These are phyloP conservation scores for Chromoteleia sp. DNA, from an alignment of 2,888 invertebrate species.

Conservation along the genomic window DNA sequence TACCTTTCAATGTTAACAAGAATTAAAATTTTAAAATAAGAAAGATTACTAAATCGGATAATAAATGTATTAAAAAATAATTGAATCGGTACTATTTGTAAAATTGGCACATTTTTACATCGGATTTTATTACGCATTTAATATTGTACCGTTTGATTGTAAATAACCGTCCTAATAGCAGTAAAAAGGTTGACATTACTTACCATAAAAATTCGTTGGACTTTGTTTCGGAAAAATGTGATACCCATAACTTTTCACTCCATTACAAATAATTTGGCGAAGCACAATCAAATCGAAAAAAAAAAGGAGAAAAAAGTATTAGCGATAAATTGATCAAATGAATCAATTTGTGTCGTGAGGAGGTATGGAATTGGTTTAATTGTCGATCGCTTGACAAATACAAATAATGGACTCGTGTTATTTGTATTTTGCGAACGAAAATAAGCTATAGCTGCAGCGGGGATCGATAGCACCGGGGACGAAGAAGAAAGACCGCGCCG, in stretches of 20 bases:
- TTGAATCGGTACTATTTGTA: too few relatives aligned
- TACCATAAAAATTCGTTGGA: not conserved
- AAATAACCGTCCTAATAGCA: too few relatives aligned
- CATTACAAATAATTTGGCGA: slow-evolving; percentile 24
- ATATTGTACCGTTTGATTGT: too few relatives aligned
- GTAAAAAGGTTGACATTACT: too few relatives aligned
- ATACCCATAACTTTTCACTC: slow-evolving; percentile 19
- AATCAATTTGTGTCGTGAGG: slow-evolving; percentile 45
- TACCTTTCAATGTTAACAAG: not conserved
- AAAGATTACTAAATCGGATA: too few relatives aligned
- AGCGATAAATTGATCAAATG: slow-evolving; percentile 44
- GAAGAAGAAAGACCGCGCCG: not conserved
- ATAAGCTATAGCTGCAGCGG: slow-evolving; percentile 12
- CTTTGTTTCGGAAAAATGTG: not conserved
- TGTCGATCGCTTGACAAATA: slow-evolving; percentile 56
- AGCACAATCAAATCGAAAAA: slow-evolving; percentile 7
- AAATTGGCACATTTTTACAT: too few relatives aligned
- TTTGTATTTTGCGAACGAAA: slow-evolving; percentile 24
- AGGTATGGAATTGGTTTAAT: slow-evolving; percentile 49
- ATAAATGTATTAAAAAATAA: too few relatives aligned
- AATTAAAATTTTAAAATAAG: too few relatives aligned
- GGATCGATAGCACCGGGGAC: slow-evolving; percentile 24
- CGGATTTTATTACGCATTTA: too few relatives aligned
- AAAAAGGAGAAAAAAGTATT: slow-evolving; percentile 2
- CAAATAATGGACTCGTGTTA: slow-evolving; percentile 42